Percentiles rank a stretch among this genome's conserved stretches.
phyloP scores from a whole-genome alignment of 2,113 vertebrate species.

The Burhinus oedicnemus region DNA sequence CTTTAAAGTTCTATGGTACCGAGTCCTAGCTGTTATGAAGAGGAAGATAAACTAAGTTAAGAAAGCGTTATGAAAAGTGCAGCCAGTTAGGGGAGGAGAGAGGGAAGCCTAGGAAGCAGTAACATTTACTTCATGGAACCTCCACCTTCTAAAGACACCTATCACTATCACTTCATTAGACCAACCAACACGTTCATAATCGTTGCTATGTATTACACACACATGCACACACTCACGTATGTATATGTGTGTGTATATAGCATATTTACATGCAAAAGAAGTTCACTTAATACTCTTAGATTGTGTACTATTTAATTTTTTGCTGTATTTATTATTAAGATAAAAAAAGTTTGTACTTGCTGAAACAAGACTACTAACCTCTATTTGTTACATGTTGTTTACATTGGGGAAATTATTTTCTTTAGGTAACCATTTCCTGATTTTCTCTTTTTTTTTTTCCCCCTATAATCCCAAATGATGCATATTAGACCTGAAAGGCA shows the following conservation, averaged over 20 bases:
- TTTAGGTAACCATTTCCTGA: neutral
- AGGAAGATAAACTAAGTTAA: neutral
- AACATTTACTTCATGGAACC: neutral
- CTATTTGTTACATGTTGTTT: neutral
- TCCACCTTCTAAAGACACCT: neutral
- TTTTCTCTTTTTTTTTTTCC: neutral
- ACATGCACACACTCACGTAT: fast-evolving
- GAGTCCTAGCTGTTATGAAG: neutral
- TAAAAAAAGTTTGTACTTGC: neutral
- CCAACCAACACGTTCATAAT: neutral
- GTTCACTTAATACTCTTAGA: neutral
- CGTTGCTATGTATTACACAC: neutral
- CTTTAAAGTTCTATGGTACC: neutral
- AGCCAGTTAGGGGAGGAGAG: neutral
- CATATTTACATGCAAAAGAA: neutral
- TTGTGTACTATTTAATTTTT: neutral
- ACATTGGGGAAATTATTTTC: neutral
- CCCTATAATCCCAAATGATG: conserved; percentile 3
- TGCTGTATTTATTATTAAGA: neutral
- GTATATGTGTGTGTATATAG: fast-evolving
- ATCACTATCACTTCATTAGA: neutral
- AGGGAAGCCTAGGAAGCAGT: neutral
- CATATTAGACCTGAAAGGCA: neutral
- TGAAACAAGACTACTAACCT: neutral
- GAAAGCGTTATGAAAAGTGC: neutral